Conservation (phyloP, 2,797 vertebrate genomes). For the Schizothorax lantsangensis region DNA sequence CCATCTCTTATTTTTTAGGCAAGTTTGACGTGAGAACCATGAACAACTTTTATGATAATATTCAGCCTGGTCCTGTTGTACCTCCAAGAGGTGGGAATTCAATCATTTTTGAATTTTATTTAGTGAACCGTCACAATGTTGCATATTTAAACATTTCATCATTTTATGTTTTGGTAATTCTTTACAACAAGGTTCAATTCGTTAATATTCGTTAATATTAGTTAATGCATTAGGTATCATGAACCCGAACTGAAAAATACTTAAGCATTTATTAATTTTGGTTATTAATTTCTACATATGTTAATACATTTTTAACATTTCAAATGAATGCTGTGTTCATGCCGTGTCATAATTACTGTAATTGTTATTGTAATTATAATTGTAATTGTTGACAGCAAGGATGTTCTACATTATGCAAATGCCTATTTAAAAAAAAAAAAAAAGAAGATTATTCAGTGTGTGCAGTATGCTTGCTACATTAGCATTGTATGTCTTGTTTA, state of each 20-base stretch:
- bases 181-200: not conserved
- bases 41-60: constrained; percentile 96
- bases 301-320: not conserved
- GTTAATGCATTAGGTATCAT: not conserved
- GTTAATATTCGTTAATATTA: not conserved
- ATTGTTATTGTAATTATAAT: not conserved
- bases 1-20: constrained; percentile 72
- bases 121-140: not conserved
- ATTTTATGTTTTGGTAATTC: not conserved
- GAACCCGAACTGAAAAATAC: not conserved
- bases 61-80: constrained; percentile 93
- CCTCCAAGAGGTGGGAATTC: constrained; percentile 88
- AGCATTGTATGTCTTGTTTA: not conserved
- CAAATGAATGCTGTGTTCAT: not conserved
- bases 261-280: not conserved
- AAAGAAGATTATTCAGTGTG: no score
- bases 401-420: not conserved
- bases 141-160: not conserved
- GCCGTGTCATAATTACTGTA: not conserved
- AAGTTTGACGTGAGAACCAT: constrained; percentile 96
- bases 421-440: not conserved
- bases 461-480: not conserved
- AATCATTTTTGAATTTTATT: not conserved
- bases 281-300: not conserved
- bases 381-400: not conserved